These are phyloP conservation scores for Eupithecia tripunctaria DNA, from an alignment of 2,888 invertebrate genomes.

Conservation along the genomic window DNA sequence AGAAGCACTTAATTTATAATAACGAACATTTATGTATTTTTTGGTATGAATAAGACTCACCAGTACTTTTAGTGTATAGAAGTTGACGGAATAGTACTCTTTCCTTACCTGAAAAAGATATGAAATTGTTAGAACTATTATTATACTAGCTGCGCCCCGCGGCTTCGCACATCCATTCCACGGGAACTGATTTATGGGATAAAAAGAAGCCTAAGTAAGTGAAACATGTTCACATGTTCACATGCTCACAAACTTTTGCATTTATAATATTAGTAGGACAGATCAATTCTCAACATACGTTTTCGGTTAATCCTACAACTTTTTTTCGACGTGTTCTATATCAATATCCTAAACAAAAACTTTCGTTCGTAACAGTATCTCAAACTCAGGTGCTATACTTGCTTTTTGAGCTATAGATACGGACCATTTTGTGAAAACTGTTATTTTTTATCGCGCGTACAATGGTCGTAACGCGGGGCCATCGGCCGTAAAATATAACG, in stretches of 20 bases:
- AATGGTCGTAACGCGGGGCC: constrained; percentile 46
- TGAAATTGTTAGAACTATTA: constrained; percentile 11
- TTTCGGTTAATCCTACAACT: too few relatives aligned
- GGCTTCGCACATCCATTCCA: too few relatives aligned
- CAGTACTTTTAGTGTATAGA: not conserved
- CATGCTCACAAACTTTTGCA: too few relatives aligned
- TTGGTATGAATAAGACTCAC: constrained; percentile 11
- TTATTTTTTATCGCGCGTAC: constrained; percentile 58
- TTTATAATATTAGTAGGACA: not conserved
- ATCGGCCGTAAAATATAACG: constrained; percentile 53
- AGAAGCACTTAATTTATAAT: not conserved
- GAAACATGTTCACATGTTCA: too few relatives aligned
- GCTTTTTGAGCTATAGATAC: not conserved
- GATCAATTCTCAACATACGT: not conserved
- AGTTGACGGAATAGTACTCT: not conserved
- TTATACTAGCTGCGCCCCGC: too few relatives aligned
- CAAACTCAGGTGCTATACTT: not conserved
- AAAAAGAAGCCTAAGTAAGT: too few relatives aligned
- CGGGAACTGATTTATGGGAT: too few relatives aligned
- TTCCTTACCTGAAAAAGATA: constrained; percentile 29
- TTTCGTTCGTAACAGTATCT: not conserved
- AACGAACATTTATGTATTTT: not conserved
- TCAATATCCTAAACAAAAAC: not conserved
- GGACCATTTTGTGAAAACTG: constrained; percentile 42
- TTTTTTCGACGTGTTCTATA: not conserved